Conservation (phyloP, 1,140 invertebrate genomes). For the Hesperophylax magnus region DNA sequence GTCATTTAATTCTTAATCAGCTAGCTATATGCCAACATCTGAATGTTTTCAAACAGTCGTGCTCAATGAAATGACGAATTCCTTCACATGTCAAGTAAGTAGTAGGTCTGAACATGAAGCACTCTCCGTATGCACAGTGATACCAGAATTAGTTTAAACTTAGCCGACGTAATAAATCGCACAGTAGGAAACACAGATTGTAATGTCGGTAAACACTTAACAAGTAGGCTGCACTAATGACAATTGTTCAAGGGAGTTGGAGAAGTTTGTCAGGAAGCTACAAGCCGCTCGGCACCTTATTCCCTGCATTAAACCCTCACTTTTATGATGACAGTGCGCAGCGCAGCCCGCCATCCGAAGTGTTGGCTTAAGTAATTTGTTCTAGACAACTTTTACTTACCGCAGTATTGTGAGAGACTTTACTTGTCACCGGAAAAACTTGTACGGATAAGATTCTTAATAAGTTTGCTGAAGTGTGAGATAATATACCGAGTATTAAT, state of each 20-base stretch:
- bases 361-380: not conserved
- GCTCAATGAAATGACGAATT: no score
- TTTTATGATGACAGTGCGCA: not conserved
- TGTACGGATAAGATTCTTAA: not conserved
- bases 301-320: slow-evolving; percentile 19
- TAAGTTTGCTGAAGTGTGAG: not conserved
- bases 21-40: no score
- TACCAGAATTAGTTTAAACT: slow-evolving; percentile 27
- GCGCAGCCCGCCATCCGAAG: not conserved
- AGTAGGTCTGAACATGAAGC: no score
- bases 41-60: no score
- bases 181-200: slow-evolving; percentile 1
- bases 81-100: no score
- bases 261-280: slow-evolving; percentile 27
- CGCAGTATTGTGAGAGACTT: not conserved
- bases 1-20: no score
- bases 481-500: not conserved
- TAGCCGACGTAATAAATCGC: slow-evolving; percentile 16
- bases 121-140: not conserved
- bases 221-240: slow-evolving; percentile 33
- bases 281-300: not conserved
- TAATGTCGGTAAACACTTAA: not conserved
- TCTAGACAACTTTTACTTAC: not conserved
- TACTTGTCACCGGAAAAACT: not conserved
- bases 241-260: slow-evolving; percentile 20